Evolutionary conservation across 2,888 invertebrate genomes (phyloP), one percentile per base, ranked within the genome.

Genomic region (Synanthedon myopaeformis): DNA sequence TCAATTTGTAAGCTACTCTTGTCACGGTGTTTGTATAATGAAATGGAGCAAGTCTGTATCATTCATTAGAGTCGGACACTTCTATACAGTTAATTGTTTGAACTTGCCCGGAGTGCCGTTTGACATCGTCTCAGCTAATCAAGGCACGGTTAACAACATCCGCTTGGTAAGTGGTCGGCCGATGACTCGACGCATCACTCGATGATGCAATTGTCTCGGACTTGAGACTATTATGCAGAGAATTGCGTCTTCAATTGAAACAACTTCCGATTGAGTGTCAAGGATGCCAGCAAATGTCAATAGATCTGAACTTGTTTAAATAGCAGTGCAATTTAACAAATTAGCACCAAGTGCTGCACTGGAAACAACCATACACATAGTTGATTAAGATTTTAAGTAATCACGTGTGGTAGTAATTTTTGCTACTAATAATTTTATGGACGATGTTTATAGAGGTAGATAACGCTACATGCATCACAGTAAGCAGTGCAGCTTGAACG

Each of bases 21-120:
- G 86, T 83, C 84, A 81, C 83, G 79, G 85, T 82, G 80, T 83
- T 84, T 84, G 79, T 84, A 74, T 82, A 82, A 82, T 82, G 79
- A 79, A 82, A 78, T 72, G 78, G 76, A 81, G 75, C 80, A 81
- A 79, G 76, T 76, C 75, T 80, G 81, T 73, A 79, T 82, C 84
- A 82, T 85, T 84, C 82, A 84, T 85, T 86, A 81, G 82, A 80
- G 84, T 83, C 80, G 85, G 82, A 82, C 86, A 84, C 84, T 85
- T 84, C 82, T 82, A 79, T 84, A 82, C 81, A 79, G 79, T 86
- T 84, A 83, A 86, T 86, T 86, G 84, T 85, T 84, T 86, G 86
- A 87, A 87, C 86, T 85, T 78, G 82, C 74, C 70, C 77, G 74
- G 71, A 66, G 76, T 81, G 74, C 78, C 78, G 83, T 79, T 84